phyloP scores from a whole-genome alignment of 2,888 invertebrate genomes.

The Gerosis bhagava region DNA sequence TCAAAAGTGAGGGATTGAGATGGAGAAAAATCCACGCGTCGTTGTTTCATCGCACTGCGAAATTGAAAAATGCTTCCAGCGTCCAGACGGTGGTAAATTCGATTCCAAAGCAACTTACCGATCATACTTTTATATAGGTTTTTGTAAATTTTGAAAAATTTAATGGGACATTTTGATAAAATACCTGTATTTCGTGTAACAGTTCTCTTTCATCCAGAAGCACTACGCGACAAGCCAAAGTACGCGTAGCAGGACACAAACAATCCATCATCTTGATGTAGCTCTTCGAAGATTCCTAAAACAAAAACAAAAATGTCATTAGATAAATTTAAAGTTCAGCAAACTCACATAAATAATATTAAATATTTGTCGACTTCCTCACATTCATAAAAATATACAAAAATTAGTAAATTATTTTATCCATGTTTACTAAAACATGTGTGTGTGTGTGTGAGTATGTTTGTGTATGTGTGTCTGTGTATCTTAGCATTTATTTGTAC shows the following conservation, averaged over 20 bases:
- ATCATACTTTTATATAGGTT: too few relatives aligned
- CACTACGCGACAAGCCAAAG: conserved; percentile 91
- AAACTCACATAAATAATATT: too few relatives aligned
- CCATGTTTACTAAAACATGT: too few relatives aligned
- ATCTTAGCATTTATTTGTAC: too few relatives aligned
- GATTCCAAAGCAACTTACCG: too few relatives aligned
- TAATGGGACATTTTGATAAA: background rate
- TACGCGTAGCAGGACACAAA: conserved; percentile 83
- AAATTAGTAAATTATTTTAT: too few relatives aligned
- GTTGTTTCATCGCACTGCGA: conserved; percentile 66
- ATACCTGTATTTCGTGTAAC: conserved; percentile 93
- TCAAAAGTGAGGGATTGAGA: conserved; percentile 60
- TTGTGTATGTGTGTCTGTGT: too few relatives aligned
- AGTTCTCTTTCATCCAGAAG: conserved; percentile 95
- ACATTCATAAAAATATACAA: too few relatives aligned
- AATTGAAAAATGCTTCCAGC: conserved; percentile 69
- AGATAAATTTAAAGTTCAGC: too few relatives aligned
- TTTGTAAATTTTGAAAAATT: background rate
- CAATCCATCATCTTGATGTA: conserved; percentile 73
- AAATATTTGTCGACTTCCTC: too few relatives aligned
- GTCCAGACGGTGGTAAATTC: conserved; percentile 46
- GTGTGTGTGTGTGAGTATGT: too few relatives aligned
- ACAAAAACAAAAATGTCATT: conserved; percentile 26
- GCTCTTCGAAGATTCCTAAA: conserved; percentile 35
- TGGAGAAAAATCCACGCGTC: conserved; percentile 54